Base-by-base conservation (phyloP, 2,797 vertebrate species). In the Fistularia commersonii region DNA sequence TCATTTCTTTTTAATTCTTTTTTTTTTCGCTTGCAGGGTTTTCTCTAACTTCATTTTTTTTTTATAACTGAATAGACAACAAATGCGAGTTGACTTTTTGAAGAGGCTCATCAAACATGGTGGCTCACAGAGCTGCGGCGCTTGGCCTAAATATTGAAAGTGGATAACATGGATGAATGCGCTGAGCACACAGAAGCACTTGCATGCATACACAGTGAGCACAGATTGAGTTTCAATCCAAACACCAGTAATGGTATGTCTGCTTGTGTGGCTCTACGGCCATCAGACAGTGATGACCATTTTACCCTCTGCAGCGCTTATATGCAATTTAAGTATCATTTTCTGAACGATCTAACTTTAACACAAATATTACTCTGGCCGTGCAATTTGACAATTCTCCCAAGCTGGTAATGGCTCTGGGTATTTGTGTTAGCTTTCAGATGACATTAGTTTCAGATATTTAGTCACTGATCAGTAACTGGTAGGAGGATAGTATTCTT, bases 141-240 rank as follows among this genome's bases (percentile, higher is more conserved):
- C 58, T 58, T 67, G 14, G n/a, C 48, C 43, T 48, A 51, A 52
- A 77, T 66, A 57, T 61, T 72, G 71, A 72, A 69, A 70, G 45
- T 63, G 71, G 54, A 70, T 63, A 55, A 59, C 61, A 55, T 34
- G 64, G 66, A 69, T 47, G 67, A 54, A 54, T 51, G 66, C 68
- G 38, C 58, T 34, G 1, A 46, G 50, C 49, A 66, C 46, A 61
- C 51, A 72, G 43, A 41, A 3, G 48, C 60, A 47, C 54, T 50
- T 54, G 45, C 73, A 43, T 51, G 48, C 54, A 43, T 33, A 61
- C 37, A 33, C 53, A 54, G 23, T 3, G 10, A 41, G 66, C 43
- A 23, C 7, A 46, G 33, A 64, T 37, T 6, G 49, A 46, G 49
- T 60, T 66, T 50, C 48, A 38, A 12, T 55, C 38, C 34, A 49